Evolutionary conservation across 2,797 vertebrate genomes (phyloP).

Genomic region (Peromyscus eremicus): DNA sequence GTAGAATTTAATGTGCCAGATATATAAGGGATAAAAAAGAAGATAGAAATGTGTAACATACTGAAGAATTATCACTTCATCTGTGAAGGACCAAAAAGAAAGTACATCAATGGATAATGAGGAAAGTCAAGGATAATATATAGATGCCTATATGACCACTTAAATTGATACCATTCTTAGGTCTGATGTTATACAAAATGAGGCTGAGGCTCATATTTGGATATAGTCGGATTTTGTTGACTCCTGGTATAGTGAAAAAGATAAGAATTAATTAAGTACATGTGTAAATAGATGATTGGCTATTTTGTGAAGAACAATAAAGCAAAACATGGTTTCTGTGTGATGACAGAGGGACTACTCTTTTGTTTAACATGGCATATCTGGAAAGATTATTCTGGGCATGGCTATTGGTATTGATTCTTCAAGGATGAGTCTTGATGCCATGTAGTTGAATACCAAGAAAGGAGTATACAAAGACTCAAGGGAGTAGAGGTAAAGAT

Average conservation of each 20-base stretch:
- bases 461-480: not conserved
- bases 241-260: not conserved
- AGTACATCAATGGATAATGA: not conserved
- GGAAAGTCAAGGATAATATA: not conserved
- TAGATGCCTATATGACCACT: not conserved
- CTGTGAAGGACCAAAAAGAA: not conserved
- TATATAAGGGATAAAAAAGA: not conserved
- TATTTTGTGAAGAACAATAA: not conserved
- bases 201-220: not conserved
- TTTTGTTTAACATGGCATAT: not conserved
- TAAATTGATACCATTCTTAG: not conserved
- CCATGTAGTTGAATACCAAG: not conserved
- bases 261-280: not conserved
- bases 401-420: not conserved
- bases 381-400: not conserved
- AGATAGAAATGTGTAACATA: not conserved
- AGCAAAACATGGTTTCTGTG: not conserved
- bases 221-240: not conserved
- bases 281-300: not conserved
- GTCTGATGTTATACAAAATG: not conserved
- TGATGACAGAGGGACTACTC: not conserved
- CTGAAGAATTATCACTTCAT: not conserved
- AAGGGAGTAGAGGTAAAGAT: not conserved
- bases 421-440: not conserved
- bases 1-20: not conserved